Evolutionary conservation across 2,113 vertebrate species (phyloP).

Genomic region (Ptyas mucosa): DNA sequence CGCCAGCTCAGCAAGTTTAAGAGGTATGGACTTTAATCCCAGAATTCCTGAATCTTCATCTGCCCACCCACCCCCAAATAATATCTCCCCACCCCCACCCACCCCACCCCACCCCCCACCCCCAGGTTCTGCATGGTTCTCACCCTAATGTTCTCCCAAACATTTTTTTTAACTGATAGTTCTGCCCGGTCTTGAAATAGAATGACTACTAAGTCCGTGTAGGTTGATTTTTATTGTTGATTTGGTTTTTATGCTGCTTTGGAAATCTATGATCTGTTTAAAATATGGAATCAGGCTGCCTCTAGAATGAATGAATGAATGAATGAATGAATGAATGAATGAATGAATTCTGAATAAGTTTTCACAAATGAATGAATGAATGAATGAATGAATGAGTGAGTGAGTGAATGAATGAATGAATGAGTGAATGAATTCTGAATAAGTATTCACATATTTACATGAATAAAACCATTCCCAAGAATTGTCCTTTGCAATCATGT

Average conservation of each 20-base stretch:
- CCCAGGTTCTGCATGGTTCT: not conserved
- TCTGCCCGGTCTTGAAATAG: not conserved
- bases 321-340: no score
- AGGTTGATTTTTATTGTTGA: not conserved
- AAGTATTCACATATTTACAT: not conserved
- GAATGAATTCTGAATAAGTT: no score
- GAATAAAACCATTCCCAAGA: not conserved
- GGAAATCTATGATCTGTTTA: not conserved
- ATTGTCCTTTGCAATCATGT: not conserved
- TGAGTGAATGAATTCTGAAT: not conserved
- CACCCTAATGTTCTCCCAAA: not conserved
- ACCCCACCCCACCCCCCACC: no score
- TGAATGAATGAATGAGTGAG: not conserved
- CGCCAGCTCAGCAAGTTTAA: not conserved
- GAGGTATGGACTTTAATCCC: not conserved
- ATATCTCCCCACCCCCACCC: no score
- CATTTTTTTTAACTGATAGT: not conserved
- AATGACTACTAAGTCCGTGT: not conserved
- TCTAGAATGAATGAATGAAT: not conserved
- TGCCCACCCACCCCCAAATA: not conserved
- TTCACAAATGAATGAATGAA: not conserved
- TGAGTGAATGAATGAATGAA: no score
- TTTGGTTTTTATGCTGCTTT: not conserved
- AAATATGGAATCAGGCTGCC: not conserved
- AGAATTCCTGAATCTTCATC: not conserved